These are phyloP conservation scores for cattle (Bos taurus) DNA, from an alignment of 2,113 vertebrate species.

Conservation along the genomic window ARS-UCD2.0 NC_037343.1:1159501-1160000, in stretches of 20 bases:
- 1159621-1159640: neutral
- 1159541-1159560: neutral
- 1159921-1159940: neutral
- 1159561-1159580: neutral
- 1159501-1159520: neutral
- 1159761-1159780: neutral
- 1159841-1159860: neutral
- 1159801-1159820: neutral
- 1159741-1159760: neutral
- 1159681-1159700: neutral
- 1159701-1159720: neutral
- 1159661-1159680: neutral
- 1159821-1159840: neutral
- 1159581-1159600: neutral
- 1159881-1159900: neutral
- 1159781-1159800: neutral
- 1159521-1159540: neutral
- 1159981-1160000: neutral
- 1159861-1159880: neutral
- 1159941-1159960: neutral
- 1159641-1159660: neutral
- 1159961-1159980: neutral
- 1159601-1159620: neutral
- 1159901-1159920: neutral
- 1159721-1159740: neutral